A percentile compares a stretch with the other conserved stretches of the same genome.
Conservation (phyloP, 2,113 vertebrate genomes). For the Ciconia stormi region DNA sequence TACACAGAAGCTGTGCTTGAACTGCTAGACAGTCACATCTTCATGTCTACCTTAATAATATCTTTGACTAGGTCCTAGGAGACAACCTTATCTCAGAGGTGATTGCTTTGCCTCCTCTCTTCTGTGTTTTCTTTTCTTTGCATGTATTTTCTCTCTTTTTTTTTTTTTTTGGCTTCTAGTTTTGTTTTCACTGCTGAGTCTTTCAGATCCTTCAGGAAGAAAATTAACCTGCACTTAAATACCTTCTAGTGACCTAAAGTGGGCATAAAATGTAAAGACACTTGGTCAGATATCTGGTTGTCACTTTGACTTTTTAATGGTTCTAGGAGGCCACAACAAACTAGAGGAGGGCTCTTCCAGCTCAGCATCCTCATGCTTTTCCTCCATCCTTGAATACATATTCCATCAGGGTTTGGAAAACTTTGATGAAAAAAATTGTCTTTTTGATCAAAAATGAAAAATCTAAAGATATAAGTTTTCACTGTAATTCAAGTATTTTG, state of each 20-base stretch:
- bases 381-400: not conserved
- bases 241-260: not conserved
- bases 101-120: accelerated
- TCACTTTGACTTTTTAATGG: accelerated
- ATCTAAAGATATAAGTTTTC: not conserved
- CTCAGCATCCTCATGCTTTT: not conserved
- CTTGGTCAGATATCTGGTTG: not conserved
- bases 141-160: not conserved
- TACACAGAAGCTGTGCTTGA: not conserved
- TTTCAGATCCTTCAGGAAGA: not conserved
- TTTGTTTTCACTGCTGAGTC: not conserved
- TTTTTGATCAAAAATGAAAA: not conserved
- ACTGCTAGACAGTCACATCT: not conserved
- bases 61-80: not conserved
- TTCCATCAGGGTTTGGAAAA: not conserved
- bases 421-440: not conserved
- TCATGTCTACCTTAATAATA: not conserved
- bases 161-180: not conserved
- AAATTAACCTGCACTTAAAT: not conserved
- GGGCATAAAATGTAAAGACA: not conserved
- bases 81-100: not conserved
- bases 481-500: not conserved
- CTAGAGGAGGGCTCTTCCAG: not conserved
- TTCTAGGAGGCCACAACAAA: not conserved
- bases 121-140: not conserved